Conservation (phyloP, 2,113 vertebrate species). For the Sceloporus undulatus region DNA sequence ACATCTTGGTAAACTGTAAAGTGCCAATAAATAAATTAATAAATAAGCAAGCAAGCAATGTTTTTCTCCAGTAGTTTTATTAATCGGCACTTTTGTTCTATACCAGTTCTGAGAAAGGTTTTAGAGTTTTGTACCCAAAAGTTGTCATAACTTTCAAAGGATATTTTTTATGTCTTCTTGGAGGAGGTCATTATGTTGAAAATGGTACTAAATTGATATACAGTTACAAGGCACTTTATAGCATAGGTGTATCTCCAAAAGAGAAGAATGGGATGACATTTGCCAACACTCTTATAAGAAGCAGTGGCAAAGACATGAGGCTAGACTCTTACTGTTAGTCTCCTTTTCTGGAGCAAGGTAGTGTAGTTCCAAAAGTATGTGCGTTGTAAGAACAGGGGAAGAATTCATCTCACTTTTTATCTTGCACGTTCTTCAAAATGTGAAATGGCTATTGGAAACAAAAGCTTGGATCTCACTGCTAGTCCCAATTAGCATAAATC, state of each 20-base stretch:
- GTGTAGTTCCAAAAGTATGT: neutral
- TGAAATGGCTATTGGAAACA: neutral
- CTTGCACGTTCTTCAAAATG: neutral
- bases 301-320: neutral
- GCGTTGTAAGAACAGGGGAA: neutral
- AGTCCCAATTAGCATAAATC: no score
- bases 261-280: neutral
- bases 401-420: no score
- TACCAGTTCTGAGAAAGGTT: neutral
- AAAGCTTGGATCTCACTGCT: no score
- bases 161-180: neutral
- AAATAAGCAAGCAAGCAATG: no score
- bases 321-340: neutral
- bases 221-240: neutral
- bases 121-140: neutral
- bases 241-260: neutral
- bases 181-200: neutral
- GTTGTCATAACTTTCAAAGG: neutral
- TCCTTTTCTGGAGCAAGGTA: neutral
- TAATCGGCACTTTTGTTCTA: no score
- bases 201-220: neutral
- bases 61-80: no score
- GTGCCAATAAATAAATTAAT: no score
- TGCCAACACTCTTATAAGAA: neutral
- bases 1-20: no score